phyloP scores from a whole-genome alignment of 2,797 vertebrate genomes.

The Phoeniculus purpureus region DNA sequence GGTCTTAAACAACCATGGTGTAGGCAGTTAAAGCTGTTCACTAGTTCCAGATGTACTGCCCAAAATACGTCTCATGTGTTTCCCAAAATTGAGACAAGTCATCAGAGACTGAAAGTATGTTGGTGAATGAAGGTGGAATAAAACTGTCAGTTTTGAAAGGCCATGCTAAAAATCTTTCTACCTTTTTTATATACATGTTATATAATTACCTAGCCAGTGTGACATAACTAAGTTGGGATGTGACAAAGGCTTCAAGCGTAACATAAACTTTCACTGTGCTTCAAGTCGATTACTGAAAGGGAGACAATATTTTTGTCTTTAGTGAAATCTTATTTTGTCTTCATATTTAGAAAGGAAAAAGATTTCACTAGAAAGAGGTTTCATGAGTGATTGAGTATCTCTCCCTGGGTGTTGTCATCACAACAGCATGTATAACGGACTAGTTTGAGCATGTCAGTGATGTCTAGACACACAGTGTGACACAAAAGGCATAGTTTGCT shows the following conservation, averaged over 20 bases:
- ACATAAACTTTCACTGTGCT: not conserved
- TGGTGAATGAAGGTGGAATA: not conserved
- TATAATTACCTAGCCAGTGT: not conserved
- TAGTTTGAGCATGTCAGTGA: slow-evolving; percentile 51
- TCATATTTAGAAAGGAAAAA: not conserved
- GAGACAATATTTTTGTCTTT: not conserved
- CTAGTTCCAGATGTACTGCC: not conserved
- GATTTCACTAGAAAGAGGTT: not conserved
- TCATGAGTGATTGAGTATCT: not conserved
- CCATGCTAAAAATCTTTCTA: not conserved
- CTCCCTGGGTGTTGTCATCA: not conserved
- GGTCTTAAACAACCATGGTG: not conserved
- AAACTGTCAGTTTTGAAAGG: not conserved
- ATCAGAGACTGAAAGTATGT: not conserved
- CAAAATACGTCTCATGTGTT: not conserved
- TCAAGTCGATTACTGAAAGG: not conserved
- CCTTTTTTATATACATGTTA: not conserved
- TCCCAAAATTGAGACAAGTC: not conserved
- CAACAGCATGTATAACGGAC: not conserved
- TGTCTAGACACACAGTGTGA: slow-evolving; percentile 49
- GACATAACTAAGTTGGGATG: not conserved
- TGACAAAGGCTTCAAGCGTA: not conserved
- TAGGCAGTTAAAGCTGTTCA: not conserved
- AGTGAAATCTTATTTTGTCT: not conserved
- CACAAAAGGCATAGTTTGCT: not conserved